Conservation (phyloP, 2,797 vertebrate genomes). For the Xenentodon cancila region DNA sequence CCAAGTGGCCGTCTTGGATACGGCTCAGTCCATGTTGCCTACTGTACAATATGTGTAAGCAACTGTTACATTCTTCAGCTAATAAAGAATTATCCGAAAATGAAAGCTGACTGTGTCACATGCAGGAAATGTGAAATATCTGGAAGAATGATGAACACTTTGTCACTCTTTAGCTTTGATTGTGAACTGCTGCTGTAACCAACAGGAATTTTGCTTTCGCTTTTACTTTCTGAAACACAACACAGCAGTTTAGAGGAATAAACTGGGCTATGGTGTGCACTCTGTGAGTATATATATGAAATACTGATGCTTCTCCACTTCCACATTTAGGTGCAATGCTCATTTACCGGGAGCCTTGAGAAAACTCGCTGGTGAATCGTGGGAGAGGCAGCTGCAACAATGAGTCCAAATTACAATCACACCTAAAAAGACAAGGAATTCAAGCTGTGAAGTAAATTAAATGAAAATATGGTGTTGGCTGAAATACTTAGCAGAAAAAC, state of each 20-base stretch:
- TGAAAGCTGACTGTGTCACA: constrained; percentile 28
- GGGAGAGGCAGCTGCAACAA: constrained; percentile 62
- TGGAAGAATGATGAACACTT: constrained; percentile 7
- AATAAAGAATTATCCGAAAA: constrained; percentile 52
- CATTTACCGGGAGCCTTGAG: constrained; percentile 38
- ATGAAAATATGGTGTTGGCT: constrained; percentile 88
- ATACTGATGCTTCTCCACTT: constrained; percentile 18
- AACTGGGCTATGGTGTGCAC: constrained; percentile 13
- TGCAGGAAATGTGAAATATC: constrained; percentile 19
- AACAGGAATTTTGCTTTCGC: constrained; percentile 15
- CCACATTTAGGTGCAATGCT: constrained; percentile 41
- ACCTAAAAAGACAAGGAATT: constrained; percentile 83
- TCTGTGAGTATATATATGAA: constrained; percentile 14
- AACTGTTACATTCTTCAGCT: constrained; percentile 68
- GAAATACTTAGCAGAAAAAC: constrained; percentile 92
- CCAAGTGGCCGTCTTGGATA: constrained; percentile 76
- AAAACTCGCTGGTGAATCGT: constrained; percentile 16
- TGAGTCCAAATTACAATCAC: constrained; percentile 86
- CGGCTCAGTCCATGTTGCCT: constrained; percentile 67
- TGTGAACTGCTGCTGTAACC: constrained; percentile 18
- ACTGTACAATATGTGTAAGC: constrained; percentile 78
- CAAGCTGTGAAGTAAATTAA: constrained; percentile 82
- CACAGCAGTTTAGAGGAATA: constrained; percentile 10
- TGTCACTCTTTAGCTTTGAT: constrained; percentile 20
- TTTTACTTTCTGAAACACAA: constrained; percentile 33